phyloP scores from a whole-genome alignment of 2,797 vertebrate genomes.

The Microctenopoma stevenorrisi region DNA sequence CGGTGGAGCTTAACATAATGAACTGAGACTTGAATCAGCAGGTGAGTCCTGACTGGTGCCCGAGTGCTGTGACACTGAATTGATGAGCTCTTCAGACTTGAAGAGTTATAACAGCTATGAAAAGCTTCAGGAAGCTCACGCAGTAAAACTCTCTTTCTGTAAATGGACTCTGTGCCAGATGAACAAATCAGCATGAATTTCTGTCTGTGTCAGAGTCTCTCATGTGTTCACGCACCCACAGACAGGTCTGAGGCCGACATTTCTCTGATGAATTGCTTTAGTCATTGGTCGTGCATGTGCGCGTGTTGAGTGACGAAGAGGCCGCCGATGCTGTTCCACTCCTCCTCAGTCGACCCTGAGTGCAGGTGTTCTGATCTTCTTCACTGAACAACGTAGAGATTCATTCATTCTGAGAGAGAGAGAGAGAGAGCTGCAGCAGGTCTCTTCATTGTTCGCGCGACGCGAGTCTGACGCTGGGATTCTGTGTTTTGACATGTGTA shows the following conservation, averaged over 20 bases:
- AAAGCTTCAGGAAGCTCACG: neutral
- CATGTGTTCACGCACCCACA: constrained; percentile 56
- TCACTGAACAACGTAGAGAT: constrained; percentile 46
- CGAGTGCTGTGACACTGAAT: too few relatives aligned
- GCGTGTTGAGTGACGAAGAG: constrained; percentile 67
- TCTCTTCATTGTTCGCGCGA: constrained; percentile 17
- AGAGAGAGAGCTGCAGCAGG: constrained; percentile 6
- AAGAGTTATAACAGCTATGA: neutral
- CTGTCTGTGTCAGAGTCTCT: constrained; percentile 29
- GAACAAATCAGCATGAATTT: constrained; percentile 20
- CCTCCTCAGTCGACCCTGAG: constrained; percentile 53
- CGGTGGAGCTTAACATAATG: too few relatives aligned
- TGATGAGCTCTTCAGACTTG: too few relatives aligned
- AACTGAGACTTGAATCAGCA: neutral
- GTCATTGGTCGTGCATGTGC: constrained; percentile 48
- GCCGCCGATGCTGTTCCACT: constrained; percentile 48
- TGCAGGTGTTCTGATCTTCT: constrained; percentile 52
- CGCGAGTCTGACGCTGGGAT: constrained; percentile 16
- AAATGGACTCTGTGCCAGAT: constrained; percentile 24
- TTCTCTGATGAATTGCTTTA: constrained; percentile 60
- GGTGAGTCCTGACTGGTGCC: too few relatives aligned
- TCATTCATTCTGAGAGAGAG: constrained; percentile 55
- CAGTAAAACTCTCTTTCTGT: constrained; percentile 8
- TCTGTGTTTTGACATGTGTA: constrained; percentile 13
- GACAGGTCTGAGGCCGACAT: constrained; percentile 28